Evolutionary conservation across 1,140 invertebrate species (phyloP), one percentile per base, ranked within the genome.

Genomic region (Neoseiulus cucumeris): DNA sequence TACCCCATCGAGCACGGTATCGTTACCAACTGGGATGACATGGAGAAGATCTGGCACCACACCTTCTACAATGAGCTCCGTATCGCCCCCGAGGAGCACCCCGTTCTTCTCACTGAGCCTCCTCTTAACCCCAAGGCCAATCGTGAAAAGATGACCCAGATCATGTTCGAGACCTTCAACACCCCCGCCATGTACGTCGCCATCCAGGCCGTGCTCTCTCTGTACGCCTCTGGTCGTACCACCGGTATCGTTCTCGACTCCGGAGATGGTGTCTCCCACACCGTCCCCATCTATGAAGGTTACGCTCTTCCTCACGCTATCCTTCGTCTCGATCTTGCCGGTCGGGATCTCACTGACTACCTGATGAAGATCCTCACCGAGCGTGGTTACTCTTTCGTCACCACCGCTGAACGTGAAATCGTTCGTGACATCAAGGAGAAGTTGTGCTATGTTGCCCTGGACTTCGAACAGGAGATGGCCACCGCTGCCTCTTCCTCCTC

Each of bases 401-500:
- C 80, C 44, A 80, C 74, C 5, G 77, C 76, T 67, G 77, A 79
- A 67, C 70, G 72, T 65, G 76, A 78, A 71, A 81, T 81, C 65
- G 79, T 81, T 7, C 71, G 80, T 68, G 80, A 82, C 71, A 80
- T 81, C 71, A 80, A 73, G 69, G 72, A 73, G 44, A 73, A 73
- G 66, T 64, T 73, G 44, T 71, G 71, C 70, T 73, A 51, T 68
- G 64, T 70, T 20, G 66, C 67, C 64, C 80, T 91, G 28, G 89
- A 92, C 79, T 92, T 91, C 75, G 89, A 93, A 78, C 87, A 91
- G 78, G 89, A 93, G 80, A 92, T 92, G 89, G 86, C 85, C 72
- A 90, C 87, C 66, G 87, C 88, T 68, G 87, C 88, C 7, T 69
- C 73, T 25, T 75, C 75, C 29, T 77, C 75, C 17, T 77, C 77